These are phyloP conservation scores for Tetrao urogallus DNA, from an alignment of 2,113 vertebrate species.

Conservation along the genomic window DNA sequence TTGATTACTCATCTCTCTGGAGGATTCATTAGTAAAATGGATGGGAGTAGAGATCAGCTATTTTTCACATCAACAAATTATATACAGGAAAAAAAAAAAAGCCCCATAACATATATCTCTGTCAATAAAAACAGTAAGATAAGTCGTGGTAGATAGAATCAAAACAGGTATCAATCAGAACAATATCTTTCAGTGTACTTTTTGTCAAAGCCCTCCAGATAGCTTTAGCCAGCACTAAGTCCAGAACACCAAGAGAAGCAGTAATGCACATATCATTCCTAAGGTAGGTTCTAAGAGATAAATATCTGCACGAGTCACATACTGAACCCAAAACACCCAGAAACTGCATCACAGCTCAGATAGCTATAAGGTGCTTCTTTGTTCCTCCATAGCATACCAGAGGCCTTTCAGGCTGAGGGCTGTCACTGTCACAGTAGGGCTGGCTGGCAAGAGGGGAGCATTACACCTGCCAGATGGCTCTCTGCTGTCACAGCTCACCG, in stretches of 20 bases:
- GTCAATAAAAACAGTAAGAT: not conserved
- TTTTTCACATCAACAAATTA: not conserved
- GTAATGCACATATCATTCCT: rapidly evolving
- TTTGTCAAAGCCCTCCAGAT: not conserved
- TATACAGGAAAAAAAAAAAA: not conserved
- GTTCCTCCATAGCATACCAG: not conserved
- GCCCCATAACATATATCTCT: not conserved
- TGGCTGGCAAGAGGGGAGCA: not conserved
- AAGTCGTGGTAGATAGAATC: not conserved
- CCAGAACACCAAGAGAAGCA: not conserved
- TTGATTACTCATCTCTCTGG: not conserved
- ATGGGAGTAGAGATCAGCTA: not conserved
- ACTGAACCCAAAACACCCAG: not conserved
- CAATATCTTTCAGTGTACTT: not conserved
- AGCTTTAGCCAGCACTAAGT: not conserved
- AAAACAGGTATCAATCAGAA: not conserved
- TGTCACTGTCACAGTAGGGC: not conserved
- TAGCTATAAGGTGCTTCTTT: not conserved
- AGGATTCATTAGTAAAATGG: not conserved
- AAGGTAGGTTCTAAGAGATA: not conserved
- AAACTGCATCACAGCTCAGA: rapidly evolving
- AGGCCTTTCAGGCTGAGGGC: not conserved
- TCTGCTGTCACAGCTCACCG: not conserved
- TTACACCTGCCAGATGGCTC: conserved; percentile 13
- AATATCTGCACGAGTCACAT: not conserved